Percentiles rank a stretch among this genome's conserved stretches.
Evolutionary conservation across 1,140 invertebrate genomes (phyloP).

Genomic region (Cydia strobilella): DNA sequence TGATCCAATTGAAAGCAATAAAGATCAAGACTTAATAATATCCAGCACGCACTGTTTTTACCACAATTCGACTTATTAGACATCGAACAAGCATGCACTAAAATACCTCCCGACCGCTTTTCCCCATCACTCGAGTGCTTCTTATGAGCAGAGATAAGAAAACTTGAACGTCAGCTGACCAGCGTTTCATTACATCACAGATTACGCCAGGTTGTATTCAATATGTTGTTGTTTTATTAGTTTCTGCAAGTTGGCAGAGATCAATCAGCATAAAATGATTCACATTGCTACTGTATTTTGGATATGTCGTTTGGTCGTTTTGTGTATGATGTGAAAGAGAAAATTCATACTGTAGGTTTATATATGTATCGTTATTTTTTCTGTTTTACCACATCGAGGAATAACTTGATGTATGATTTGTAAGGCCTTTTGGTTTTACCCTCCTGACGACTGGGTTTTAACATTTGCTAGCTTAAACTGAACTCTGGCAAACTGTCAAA

Average conservation of each 20-base stretch:
- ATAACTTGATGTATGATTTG: too few relatives aligned
- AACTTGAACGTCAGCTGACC: constrained; percentile 66
- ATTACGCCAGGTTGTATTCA: constrained; percentile 39
- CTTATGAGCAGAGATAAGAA: constrained; percentile 59
- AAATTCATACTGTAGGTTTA: neutral
- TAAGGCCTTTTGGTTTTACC: too few relatives aligned
- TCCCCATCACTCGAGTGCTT: constrained; percentile 45
- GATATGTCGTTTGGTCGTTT: neutral
- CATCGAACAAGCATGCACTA: neutral
- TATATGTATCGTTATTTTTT: too few relatives aligned
- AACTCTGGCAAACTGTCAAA: too few relatives aligned
- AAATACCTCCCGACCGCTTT: constrained; percentile 5
- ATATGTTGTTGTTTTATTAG: constrained; percentile 31
- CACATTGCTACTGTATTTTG: neutral
- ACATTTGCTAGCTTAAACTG: too few relatives aligned
- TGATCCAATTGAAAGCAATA: too few relatives aligned
- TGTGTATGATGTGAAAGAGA: neutral
- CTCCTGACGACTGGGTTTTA: too few relatives aligned
- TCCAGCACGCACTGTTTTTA: neutral
- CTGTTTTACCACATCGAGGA: too few relatives aligned
- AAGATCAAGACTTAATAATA: too few relatives aligned
- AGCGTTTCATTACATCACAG: constrained; percentile 47
- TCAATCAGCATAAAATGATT: constrained; percentile 29
- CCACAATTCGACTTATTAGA: neutral
- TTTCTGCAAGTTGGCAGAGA: constrained; percentile 28